Conservation (phyloP, 92 coral and sea anemone genomes). For the Epizoanthus fatuus region DNA sequence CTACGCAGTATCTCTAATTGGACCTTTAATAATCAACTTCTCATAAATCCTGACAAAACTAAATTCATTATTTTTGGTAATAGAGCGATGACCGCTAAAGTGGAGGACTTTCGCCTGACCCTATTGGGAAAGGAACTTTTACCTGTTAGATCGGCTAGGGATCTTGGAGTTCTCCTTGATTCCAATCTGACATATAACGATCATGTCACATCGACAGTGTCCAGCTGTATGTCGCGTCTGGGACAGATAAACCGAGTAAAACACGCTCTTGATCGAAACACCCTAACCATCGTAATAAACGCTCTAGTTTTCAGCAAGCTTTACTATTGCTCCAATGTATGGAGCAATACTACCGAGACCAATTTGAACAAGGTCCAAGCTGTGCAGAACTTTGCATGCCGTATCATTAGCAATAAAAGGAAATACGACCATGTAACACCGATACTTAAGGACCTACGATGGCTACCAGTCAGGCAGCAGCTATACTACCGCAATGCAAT, state of each 20-base stretch:
- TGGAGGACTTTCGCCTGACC: constrained; percentile 25
- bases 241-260: constrained; percentile 28
- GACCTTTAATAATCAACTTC: constrained; percentile 61
- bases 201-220: no score
- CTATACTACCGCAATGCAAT: no score
- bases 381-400: no score
- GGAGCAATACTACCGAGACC: constrained; percentile 23
- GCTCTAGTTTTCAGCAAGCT: neutral
- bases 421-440: constrained; percentile 48
- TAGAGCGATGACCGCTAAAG: constrained; percentile 56
- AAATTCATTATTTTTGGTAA: constrained; percentile 63
- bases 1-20: constrained; percentile 40
- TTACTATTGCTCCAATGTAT: constrained; percentile 38
- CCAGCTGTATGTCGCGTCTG: no score
- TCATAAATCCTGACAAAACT: constrained; percentile 61
- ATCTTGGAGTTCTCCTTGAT: no score
- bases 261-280: constrained; percentile 30
- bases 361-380: neutral
- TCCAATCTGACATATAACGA: no score
- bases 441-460: neutral
- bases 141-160: no score
- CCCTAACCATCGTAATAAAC: constrained; percentile 26
- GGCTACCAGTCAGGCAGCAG: no score
- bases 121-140: constrained; percentile 12
- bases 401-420: neutral